Evolutionary conservation across 2,113 vertebrate species (phyloP), one percentile per base, ranked within the genome.

Genomic region (Corvus moneduloides): DNA sequence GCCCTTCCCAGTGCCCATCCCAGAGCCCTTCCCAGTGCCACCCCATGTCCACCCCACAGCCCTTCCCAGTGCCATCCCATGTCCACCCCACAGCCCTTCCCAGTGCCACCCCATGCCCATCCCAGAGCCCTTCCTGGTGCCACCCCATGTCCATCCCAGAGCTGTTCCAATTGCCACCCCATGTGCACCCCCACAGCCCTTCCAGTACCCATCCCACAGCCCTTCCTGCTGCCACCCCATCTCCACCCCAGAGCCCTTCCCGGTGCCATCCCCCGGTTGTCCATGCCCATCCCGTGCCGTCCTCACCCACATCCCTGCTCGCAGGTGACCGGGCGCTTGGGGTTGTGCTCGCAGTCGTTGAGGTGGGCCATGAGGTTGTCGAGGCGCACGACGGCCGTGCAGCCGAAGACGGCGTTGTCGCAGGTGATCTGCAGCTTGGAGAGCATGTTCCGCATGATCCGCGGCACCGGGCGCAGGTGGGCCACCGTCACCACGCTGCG

Each of bases 391-490:
- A 99, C 98, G 5, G 99, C 99, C 9, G 98, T 98, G 81, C 99
- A 99, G 97, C 99, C 99, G 43, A 99, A 99, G 13, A 98, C 98
- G 4, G 99, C 98, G 94, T 99, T 99, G 98, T 99, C 99, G 22
- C 99, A 99, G 71, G 98, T 98, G 96, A 99, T 99, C 97, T 99
- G 99, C 77, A 99, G 98, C 97, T 99, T 99, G 51, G 99, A 99
- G 64, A 99, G 98, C 99, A 99, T 99, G 97, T 99, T 99, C 61
- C 99, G 98, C 99, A 99, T 99, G 98, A 99, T 99, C 81, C 99
- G 99, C 54, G 99, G 99, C 51, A 99, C 99, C 3, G 99, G 99
- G 55, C 99, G 98, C 58, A 99, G 98, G 98, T 99, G 99, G 55
- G 99, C 99, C 2, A 99, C 98, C 3, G 99, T 99, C 97, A 99